Base-by-base conservation (phyloP, 2,888 invertebrate genomes). In the Himalopsyche anomala region DNA sequence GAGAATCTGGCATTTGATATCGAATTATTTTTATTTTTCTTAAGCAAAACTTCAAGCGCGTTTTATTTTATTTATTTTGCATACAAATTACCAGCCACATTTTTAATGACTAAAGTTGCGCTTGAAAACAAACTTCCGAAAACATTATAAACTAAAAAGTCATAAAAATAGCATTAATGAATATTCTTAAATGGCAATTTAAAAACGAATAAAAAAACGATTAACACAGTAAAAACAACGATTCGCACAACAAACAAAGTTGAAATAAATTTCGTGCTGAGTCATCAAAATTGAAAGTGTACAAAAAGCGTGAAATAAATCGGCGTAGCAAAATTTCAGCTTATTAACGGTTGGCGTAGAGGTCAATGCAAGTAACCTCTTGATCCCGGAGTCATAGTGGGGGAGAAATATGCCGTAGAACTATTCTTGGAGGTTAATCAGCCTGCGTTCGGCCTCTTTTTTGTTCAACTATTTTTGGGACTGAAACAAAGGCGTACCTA, bases 361-460 rank as follows among this genome's bases (percentile, higher is more conserved):
- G 62, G 62, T 62, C 62, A 62, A 2, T 62, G 62, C 62, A 62
- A 62, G 62, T 28, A 62, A 28, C 62, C 62, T 62, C 62, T 19
- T 28, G 28, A 28, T 62, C 19, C 19, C 11, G 62, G 15, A 62
- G 11, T n/a, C 19, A 38, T 74, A 36, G 74, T 12, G 17, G 36
- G 51, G 38, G 38, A 38, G 38, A 74, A 74, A 74, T 74, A 74
- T 74, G 19, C 74, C 74, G 36, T 36, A 74, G 36, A 74, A 36
- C 74, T 74, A 74, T 74, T 74, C 38, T 74, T 74, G 74, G 74
- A 74, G 74, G 74, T 74, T 74, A 74, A 74, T 74, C 74, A 74
- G 74, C 19, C 74, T 74, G 19, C 74, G 15, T 36, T 74, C 74
- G 9, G 74, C 74, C 74, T 38, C 74, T 36, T 74, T 74, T 74